phyloP scores from a whole-genome alignment of 2,113 vertebrate species.

The Daphoenositta chrysoptera region DNA sequence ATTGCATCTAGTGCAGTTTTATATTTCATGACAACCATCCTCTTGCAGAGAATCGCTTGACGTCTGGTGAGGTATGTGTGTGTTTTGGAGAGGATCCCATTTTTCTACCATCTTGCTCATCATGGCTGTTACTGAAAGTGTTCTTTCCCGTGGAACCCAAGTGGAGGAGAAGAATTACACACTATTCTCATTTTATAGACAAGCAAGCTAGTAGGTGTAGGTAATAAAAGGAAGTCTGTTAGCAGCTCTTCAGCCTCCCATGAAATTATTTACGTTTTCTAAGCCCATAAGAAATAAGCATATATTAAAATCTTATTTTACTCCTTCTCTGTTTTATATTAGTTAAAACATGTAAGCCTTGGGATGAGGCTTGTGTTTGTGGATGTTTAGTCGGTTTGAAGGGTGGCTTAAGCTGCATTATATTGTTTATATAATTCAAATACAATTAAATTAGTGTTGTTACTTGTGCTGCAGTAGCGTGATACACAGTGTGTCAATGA shows the following conservation, averaged over 20 bases:
- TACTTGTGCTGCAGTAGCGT: not conserved
- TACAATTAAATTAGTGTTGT: not conserved
- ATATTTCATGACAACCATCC: not conserved
- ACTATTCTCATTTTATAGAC: not conserved
- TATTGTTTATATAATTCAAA: not conserved
- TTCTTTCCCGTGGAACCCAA: not conserved
- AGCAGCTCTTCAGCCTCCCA: not conserved
- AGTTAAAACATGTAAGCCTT: not conserved
- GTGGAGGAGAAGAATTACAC: not conserved
- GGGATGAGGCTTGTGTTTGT: not conserved
- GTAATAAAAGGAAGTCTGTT: not conserved
- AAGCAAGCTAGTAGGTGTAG: not conserved
- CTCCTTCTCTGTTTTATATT: not conserved
- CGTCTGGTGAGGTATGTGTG: not conserved
- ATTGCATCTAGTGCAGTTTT: not conserved
- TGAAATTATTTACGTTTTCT: not conserved
- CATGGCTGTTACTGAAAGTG: fast-evolving
- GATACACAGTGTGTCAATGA: not conserved
- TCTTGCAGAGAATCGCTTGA: not conserved
- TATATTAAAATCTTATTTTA: not conserved
- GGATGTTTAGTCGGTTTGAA: not conserved
- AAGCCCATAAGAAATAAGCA: not conserved
- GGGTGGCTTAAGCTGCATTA: not conserved
- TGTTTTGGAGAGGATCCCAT: not conserved
- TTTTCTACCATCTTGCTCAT: not conserved